phyloP scores from a whole-genome alignment of 37 sponge, comb jelly and placozoan species.

The Halichondria panicea region DNA sequence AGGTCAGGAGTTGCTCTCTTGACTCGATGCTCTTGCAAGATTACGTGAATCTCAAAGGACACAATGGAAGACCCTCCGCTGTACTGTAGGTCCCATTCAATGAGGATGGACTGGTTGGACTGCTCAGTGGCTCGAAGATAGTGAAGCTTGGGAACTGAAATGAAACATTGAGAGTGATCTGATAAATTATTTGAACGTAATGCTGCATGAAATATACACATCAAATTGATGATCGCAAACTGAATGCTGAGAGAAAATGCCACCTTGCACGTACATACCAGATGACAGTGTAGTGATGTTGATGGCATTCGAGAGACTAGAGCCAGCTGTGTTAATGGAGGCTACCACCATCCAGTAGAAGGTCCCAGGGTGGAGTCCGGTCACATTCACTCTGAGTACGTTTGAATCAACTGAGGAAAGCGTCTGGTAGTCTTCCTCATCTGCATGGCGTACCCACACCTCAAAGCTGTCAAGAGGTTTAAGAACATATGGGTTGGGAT shows the following conservation, averaged over 20 bases:
- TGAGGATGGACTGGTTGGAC: slow-evolving; percentile 30
- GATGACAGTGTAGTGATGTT: slow-evolving; percentile 9
- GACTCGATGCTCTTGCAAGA: background rate
- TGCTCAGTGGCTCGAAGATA: slow-evolving; percentile 11
- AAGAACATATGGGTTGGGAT: background rate
- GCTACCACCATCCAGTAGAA: slow-evolving; percentile 12
- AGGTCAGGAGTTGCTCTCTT: background rate
- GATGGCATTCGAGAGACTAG: slow-evolving; percentile 16
- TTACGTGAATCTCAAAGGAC: slow-evolving; percentile 23
- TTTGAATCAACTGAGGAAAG: background rate
- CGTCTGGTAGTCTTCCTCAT: background rate
- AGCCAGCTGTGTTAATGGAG: slow-evolving; percentile 21
- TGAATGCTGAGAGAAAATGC: background rate
- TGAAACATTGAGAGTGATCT: background rate
- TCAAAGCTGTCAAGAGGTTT: slow-evolving; percentile 9
- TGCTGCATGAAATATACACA: background rate
- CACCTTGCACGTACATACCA: slow-evolving; percentile 13
- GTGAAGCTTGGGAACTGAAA: slow-evolving; percentile 33
- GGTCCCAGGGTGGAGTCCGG: slow-evolving; percentile 31
- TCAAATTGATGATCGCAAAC: background rate
- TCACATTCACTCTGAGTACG: background rate
- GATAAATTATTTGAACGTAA: background rate
- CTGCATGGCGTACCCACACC: slow-evolving; percentile 4
- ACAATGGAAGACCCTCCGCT: slow-evolving; percentile 48
- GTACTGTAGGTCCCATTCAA: slow-evolving; percentile 58